Base-by-base conservation (phyloP, 2,888 invertebrate genomes). In the Escarpia spicata region DNA sequence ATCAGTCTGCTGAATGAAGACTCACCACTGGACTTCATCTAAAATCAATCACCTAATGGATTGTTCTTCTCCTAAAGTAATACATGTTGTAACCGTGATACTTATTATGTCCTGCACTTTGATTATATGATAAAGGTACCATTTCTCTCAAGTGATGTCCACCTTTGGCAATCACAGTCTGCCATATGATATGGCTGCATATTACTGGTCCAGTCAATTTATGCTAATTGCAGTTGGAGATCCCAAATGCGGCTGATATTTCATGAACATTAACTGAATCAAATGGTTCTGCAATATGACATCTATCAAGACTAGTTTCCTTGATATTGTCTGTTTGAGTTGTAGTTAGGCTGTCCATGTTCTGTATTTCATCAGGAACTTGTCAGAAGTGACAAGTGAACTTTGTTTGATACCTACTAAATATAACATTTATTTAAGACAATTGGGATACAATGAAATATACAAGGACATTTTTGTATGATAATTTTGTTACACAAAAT, bases 121-220 rank as follows among this genome's bases (percentile, higher is more conserved):
- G n/a, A 75, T 75, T 75, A 75, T 75, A 75, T 75, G 75, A 75
- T 75, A 75, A 75, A 75, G n/a, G 75, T 75, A 75, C 19, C 75
- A 75, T 75, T 75, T 75, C 75, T 26, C n/a, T 26, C 75, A 15
- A 26, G 6, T 75, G 26, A 26, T 75, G 26, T 75, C n/a, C 75
- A 75, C 75, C n/a, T 75, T 75, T 75, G n/a, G 75, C 75, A 75
- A 75, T 75, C 75, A 75, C n/a, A 2, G 19, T 26, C 19, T 75
- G 75, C 26, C 75, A 75, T 75, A 75, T 75, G 75, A 75, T 75
- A 15, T 75, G 75, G 6, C n/a, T 75, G 75, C 75, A 75, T 15
- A 26, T 75, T 75, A 75, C 19, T 75, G 75, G 75, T 75, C 75
- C 75, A 75, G 75, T 75, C 3, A 75, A 75, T 75, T 75, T 26